Evolutionary conservation across 2,113 vertebrate genomes (phyloP), one percentile per base, ranked within the genome.

Genomic region (Hipposideros armiger): DNA sequence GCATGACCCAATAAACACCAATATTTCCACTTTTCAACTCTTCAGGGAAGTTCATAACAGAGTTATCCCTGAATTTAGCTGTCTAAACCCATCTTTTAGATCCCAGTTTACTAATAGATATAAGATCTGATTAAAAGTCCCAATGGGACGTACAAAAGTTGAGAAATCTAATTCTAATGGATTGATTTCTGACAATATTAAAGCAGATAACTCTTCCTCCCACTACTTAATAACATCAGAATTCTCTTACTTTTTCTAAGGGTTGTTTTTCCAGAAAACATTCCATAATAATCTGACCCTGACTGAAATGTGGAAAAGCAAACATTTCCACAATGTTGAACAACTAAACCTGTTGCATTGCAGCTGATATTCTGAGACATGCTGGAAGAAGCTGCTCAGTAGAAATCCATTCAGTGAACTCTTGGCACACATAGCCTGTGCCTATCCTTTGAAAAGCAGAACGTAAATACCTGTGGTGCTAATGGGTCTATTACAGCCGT

Each of bases 291-390:
- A 50, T 95, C 92, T 94, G 89, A 96, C 56, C 50, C 60, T 62
- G 30, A 89, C 97, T 95, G 87, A 95, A 95, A 94, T 16, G 77
- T 97, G 97, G 96, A 89, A 82, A 97, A 88, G 90, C 3, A 0
- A 96, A 66, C 36, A 82, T 94, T 97, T 97, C 82, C 77, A 92
- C 89, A 97, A 97, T 78, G 42, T 90, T 97, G 95, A 89, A 94
- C 83, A 97, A 72, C 94, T 91, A 95, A 95, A 94, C 94, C 87
- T 62, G 66, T 95, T 85, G 87, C 58, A 78, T 97, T 93, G 64
- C 69, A 93, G 77, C 8, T 97, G 95, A 97, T 45, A 87, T 89
- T 97, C 96, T 95, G 58, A 94, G 81, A 97, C 81, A 81, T 56
- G 14, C 3, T 8, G 78, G 96, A 95, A 88, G 90, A 92, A 30